phyloP scores from a whole-genome alignment of 2,888 invertebrate species.

The Stenotaenia linearis region DNA sequence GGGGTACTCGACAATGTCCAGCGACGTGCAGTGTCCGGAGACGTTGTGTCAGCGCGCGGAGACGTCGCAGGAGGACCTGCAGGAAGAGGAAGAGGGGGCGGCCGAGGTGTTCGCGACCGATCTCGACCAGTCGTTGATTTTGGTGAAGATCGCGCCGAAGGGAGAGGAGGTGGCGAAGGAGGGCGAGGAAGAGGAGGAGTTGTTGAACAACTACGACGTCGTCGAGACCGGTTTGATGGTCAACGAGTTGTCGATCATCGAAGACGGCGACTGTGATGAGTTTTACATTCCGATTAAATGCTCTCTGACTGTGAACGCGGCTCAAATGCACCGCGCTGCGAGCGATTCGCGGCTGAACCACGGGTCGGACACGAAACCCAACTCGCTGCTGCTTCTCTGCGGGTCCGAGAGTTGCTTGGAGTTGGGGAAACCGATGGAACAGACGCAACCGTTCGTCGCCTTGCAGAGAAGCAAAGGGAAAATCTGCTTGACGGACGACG shows the following conservation, averaged over 20 bases:
- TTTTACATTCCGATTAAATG: constrained; percentile 24
- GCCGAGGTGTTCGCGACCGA: neutral
- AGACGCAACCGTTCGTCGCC: neutral
- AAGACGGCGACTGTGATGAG: constrained; percentile 36
- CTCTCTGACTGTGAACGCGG: neutral
- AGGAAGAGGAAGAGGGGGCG: neutral
- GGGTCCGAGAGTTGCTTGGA: neutral
- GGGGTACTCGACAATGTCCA: constrained; percentile 78
- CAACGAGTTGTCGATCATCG: constrained; percentile 27
- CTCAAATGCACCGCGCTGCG: neutral
- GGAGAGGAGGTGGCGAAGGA: neutral
- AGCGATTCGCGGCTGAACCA: neutral
- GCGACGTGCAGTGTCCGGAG: constrained; percentile 54
- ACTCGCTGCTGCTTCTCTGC: neutral
- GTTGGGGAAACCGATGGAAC: neutral
- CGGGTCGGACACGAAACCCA: neutral
- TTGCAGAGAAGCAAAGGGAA: constrained; percentile 34
- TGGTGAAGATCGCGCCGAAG: neutral
- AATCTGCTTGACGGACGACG: constrained; percentile 34
- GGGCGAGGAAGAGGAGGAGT: neutral
- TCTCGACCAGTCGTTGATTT: constrained; percentile 27
- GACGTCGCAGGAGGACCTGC: neutral
- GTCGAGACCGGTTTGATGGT: neutral
- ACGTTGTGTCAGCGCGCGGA: neutral
- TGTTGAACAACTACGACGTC: neutral